Evolutionary conservation across 2,797 vertebrate species (phyloP), one percentile per base, ranked within the genome.

Genomic region (Stomatorhinus walkeri): DNA sequence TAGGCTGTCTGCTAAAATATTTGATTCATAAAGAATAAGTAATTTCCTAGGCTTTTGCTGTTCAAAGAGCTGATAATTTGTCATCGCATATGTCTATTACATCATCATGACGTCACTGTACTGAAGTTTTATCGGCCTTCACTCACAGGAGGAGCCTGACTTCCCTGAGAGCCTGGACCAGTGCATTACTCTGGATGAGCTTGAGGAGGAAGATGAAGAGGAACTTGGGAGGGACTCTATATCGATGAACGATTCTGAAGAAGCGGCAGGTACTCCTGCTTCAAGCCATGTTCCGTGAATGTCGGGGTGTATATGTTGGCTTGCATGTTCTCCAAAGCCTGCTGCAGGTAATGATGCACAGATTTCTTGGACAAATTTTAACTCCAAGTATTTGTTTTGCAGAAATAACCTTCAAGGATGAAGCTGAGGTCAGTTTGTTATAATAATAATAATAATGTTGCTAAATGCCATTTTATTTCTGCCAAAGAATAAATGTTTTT

Each of bases 141-240:
- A 49, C 76, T 0, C 88, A 28, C 88, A 93, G 92, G 88, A 93
- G 32, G 90, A 92, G 0, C 9, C 81, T 8, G 94, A 89, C 8
- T 92, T 93, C 68, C 93, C 93, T 0, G 46, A 90, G 0, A 89
- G 92, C 54, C 91, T 95, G 87, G 93, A 95, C 49, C 91, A 93
- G 90, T 94, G 91, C 89, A 94, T 95, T 90, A 95, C 93, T 40
- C 91, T 95, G 90, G 95, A 96, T 48, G 94, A 96, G 54, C 83
- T 95, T 2, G 52, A 28, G 1, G 92, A 92, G 4, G 93, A 94
- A 1, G 89, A 91, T 1, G 76, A 90, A 8, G 88, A 72, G 28
- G 81, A 64, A 32, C 46, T 36, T 16, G 28, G 22, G 8, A 19
- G 22, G 43, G 48, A 28, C 9, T 14, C 48, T n/a, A 4, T 3